Evolutionary conservation across 2,113 vertebrate genomes (phyloP).

Genomic region (Cyanistes caeruleus): DNA sequence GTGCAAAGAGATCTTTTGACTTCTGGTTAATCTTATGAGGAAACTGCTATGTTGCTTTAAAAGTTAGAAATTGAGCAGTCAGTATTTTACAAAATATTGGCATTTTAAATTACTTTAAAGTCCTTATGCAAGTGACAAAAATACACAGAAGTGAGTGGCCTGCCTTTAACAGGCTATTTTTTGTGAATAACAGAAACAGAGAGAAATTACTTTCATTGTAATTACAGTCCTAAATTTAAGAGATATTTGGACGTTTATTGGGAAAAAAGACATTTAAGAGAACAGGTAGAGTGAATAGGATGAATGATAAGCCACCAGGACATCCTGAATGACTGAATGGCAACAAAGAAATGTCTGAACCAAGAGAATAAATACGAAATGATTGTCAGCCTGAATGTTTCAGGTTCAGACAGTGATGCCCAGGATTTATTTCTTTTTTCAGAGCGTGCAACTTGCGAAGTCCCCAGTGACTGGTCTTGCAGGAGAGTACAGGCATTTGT

Average conservation of each 20-base stretch:
- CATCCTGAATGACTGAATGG: neutral
- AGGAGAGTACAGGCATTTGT: neutral
- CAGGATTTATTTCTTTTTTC: conserved; percentile 7
- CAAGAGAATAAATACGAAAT: neutral
- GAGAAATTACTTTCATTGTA: neutral
- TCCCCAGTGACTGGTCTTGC: neutral
- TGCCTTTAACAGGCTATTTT: neutral
- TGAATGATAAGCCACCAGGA: neutral
- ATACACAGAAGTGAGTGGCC: neutral
- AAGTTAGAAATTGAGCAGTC: neutral
- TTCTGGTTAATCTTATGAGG: neutral
- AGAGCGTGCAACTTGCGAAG: neutral
- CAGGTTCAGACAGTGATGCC: neutral
- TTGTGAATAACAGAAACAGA: neutral
- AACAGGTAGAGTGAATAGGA: neutral
- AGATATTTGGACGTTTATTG: neutral
- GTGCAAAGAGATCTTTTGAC: neutral
- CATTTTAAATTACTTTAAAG: neutral
- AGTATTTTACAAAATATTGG: neutral
- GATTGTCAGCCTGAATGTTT: neutral
- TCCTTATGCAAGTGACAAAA: neutral
- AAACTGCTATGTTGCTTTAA: neutral
- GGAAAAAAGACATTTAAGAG: neutral
- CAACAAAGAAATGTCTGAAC: neutral
- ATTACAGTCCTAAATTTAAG: neutral